Evolutionary conservation across 2,113 vertebrate species (phyloP).

Genomic region (Dicentrarchus labrax): DNA sequence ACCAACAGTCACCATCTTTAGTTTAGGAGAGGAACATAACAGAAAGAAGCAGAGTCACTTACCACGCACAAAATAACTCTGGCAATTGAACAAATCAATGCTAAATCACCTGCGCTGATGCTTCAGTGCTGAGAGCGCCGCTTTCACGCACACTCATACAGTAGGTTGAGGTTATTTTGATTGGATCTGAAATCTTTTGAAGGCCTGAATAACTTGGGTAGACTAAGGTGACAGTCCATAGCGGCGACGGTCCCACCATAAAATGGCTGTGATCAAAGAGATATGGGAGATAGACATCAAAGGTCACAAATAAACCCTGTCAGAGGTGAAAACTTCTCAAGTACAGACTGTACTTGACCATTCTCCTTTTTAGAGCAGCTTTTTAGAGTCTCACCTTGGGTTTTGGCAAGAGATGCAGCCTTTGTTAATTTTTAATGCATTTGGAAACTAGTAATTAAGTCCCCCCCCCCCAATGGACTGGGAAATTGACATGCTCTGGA

Average conservation of each 20-base stretch:
- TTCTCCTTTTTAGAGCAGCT: slow-evolving; percentile 44
- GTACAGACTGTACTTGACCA: slow-evolving; percentile 56
- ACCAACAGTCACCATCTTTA: slow-evolving; percentile 40
- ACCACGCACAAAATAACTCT: slow-evolving; percentile 30
- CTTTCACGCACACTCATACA: slow-evolving; percentile 15
- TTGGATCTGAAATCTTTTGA: slow-evolving; percentile 70
- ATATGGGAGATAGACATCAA: slow-evolving; percentile 74
- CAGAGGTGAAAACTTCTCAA: slow-evolving; percentile 57
- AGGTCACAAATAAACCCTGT: slow-evolving; percentile 70
- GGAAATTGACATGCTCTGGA: slow-evolving; percentile 86
- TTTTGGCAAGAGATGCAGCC: slow-evolving; percentile 77
- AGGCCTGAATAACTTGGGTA: slow-evolving; percentile 48
- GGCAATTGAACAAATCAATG: slow-evolving; percentile 53
- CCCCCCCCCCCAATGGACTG: slow-evolving; percentile 69
- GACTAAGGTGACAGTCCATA: slow-evolving; percentile 37
- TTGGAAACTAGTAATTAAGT: slow-evolving; percentile 85
- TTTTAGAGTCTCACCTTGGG: slow-evolving; percentile 75
- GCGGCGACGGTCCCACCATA: background rate
- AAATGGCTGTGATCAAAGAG: slow-evolving; percentile 65
- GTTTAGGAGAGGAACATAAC: slow-evolving; percentile 36
- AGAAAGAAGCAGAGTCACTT: slow-evolving; percentile 51
- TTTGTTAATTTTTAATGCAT: slow-evolving; percentile 86
- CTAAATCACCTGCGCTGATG: slow-evolving; percentile 22
- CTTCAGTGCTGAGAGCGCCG: slow-evolving; percentile 9
- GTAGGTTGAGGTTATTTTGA: slow-evolving; percentile 68